These are phyloP conservation scores for Parauchenoglanis punctatus DNA, from an alignment of 2,797 vertebrate species.

Conservation along the genomic window DNA sequence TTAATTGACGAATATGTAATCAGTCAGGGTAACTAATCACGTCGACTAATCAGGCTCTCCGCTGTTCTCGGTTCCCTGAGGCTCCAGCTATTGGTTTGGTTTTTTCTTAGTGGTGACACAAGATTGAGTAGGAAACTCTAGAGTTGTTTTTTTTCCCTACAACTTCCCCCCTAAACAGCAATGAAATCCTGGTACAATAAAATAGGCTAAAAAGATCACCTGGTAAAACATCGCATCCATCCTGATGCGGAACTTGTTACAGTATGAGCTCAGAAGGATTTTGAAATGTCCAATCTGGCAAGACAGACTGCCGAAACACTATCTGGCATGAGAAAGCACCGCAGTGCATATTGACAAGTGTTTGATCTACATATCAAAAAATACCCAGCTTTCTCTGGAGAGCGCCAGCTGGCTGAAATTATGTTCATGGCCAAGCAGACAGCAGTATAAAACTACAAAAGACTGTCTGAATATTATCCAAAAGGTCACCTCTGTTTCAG, in stretches of 20 bases:
- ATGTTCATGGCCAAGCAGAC: not conserved
- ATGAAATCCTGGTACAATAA: not conserved
- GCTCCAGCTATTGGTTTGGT: slow-evolving; percentile 36
- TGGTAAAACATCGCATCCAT: not conserved
- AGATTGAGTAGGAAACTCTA: slow-evolving; percentile 10
- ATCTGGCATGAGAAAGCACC: slow-evolving; percentile 38
- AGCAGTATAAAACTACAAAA: slow-evolving; percentile 17
- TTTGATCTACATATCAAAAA: slow-evolving; percentile 44
- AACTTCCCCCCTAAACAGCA: not conserved
- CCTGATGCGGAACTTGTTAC: not conserved
- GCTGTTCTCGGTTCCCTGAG: slow-evolving; percentile 35
- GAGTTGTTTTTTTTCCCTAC: not conserved
- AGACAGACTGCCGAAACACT: slow-evolving; percentile 2
- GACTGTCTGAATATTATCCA: not conserved
- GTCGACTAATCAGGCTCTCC: slow-evolving; percentile 30
- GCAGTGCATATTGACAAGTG: slow-evolving; percentile 30
- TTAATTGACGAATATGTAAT: slow-evolving; percentile 57
- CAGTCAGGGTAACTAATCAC: slow-evolving; percentile 57
- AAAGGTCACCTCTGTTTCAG: slow-evolving; percentile 29
- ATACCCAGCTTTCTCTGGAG: slow-evolving; percentile 17
- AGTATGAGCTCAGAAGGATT: not conserved
- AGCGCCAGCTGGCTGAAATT: slow-evolving; percentile 11
- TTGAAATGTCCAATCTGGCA: slow-evolving; percentile 8
- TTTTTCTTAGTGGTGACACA: not conserved
- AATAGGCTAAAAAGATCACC: not conserved